Conservation (phyloP, 2,797 vertebrate genomes). For the Rhinella marina region DNA sequence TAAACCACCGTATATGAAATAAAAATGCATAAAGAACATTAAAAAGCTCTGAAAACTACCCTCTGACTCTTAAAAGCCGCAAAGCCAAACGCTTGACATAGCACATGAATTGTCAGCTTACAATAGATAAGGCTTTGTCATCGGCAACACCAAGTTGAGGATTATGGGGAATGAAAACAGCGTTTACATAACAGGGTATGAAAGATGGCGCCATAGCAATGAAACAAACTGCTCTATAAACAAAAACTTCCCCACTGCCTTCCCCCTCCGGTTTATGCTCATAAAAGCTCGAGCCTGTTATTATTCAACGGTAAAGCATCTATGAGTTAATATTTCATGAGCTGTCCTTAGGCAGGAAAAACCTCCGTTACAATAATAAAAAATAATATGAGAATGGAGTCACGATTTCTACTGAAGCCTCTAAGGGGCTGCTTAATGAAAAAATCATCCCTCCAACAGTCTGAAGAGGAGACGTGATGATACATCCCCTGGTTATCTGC, state of each 20-base stretch:
- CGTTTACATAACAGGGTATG: constrained; percentile 7
- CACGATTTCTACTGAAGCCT: constrained; percentile 23
- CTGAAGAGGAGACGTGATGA: background rate
- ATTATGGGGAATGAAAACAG: constrained; percentile 10
- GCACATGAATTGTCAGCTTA: background rate
- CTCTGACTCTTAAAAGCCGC: constrained; percentile 12
- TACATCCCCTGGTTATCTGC: background rate
- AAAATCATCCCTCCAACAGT: constrained; percentile 14
- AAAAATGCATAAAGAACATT: background rate
- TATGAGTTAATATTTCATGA: constrained; percentile 34
- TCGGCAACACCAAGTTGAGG: background rate
- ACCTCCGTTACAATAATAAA: constrained; percentile 17
- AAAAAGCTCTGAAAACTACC: constrained; percentile 10
- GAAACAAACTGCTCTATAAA: background rate
- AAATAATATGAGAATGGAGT: constrained; percentile 31
- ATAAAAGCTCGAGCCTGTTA: background rate
- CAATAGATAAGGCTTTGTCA: background rate
- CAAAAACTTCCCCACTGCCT: background rate
- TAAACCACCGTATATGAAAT: background rate
- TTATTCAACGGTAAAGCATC: background rate
- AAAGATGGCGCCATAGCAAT: background rate
- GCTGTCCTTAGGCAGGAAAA: constrained; percentile 6
- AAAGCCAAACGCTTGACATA: constrained; percentile 30
- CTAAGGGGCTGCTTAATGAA: constrained; percentile 33
- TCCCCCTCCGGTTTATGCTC: background rate